A percentile compares a stretch with the other conserved stretches of the same genome.
These are phyloP conservation scores for Gnathonemus echidnorhynchus DNA, from an alignment of 2,113 vertebrate species.

Conservation along the genomic window DNA sequence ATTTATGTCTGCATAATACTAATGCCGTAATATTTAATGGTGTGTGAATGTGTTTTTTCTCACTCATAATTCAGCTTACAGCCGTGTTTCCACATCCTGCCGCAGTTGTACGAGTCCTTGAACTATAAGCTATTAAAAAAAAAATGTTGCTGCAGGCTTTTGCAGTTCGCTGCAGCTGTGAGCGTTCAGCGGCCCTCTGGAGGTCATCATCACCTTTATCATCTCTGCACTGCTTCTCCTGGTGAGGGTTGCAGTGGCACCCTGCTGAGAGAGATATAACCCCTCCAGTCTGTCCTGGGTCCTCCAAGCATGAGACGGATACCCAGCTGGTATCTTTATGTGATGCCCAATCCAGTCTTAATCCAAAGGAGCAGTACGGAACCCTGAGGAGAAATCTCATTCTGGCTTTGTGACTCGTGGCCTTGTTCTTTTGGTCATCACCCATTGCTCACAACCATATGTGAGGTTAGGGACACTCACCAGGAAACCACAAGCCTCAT, in stretches of 20 bases:
- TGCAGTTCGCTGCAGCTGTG: not conserved
- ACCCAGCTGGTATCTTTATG: not conserved
- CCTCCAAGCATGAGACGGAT: not conserved
- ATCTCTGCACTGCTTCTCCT: not conserved
- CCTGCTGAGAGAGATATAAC: not conserved
- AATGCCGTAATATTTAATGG: not conserved
- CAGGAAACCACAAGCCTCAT: not conserved
- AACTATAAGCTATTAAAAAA: not conserved
- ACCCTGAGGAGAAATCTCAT: not conserved
- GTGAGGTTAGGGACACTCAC: not conserved
- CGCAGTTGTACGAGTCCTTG: not conserved
- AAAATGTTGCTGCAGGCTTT: not conserved
- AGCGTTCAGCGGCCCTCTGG: not conserved
- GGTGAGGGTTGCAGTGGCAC: not conserved
- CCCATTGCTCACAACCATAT: not conserved
- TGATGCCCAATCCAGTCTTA: not conserved
- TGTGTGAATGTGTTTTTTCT: not conserved
- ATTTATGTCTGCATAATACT: not conserved
- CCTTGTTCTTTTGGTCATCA: not conserved
- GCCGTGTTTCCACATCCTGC: not conserved
- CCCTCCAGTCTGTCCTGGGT: not conserved
- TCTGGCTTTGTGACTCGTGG: not conserved
- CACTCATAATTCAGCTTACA: not conserved
- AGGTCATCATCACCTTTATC: not conserved
- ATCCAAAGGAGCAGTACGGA: not conserved